phyloP scores from a whole-genome alignment of 2,113 vertebrate species.

The Pseudolaguvia tuberculata region DNA sequence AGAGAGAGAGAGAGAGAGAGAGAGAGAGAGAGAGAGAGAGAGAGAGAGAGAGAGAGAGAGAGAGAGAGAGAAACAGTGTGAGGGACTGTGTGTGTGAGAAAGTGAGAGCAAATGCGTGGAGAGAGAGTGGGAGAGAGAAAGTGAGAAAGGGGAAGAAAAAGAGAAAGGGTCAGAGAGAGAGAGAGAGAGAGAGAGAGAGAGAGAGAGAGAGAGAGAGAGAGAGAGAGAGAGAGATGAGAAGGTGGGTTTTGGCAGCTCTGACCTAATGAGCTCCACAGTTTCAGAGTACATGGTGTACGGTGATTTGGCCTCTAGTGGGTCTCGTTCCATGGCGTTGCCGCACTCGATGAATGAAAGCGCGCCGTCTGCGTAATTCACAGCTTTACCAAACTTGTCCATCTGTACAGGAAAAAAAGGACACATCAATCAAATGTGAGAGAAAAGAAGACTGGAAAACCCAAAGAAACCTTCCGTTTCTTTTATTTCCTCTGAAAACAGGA shows the following conservation, averaged over 20 bases:
- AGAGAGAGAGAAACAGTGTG: too few species aligned
- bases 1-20: too few species aligned
- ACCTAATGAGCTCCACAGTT: slow-evolving; percentile 98
- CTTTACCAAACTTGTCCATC: slow-evolving; percentile 97
- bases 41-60: too few species aligned
- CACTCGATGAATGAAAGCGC: slow-evolving; percentile 97
- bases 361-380: slow-evolving; percentile 94
- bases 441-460: not conserved
- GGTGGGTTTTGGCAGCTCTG: slow-evolving; percentile 55
- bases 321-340: slow-evolving; percentile 95
- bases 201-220: not conserved
- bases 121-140: too few species aligned
- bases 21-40: too few species aligned
- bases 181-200: not conserved
- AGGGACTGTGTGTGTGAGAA: too few species aligned
- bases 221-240: slow-evolving; percentile 1
- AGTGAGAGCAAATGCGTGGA: too few species aligned
- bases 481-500: not conserved
- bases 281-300: slow-evolving; percentile 98
- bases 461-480: not conserved
- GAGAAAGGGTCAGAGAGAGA: too few species aligned
- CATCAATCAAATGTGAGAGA: not conserved
- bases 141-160: too few species aligned
- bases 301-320: slow-evolving; percentile 95
- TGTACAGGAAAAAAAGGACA: slow-evolving; percentile 48